These are phyloP conservation scores for Poliocrania exsul DNA, from an alignment of 2,797 vertebrate species.

Conservation along the genomic window DNA sequence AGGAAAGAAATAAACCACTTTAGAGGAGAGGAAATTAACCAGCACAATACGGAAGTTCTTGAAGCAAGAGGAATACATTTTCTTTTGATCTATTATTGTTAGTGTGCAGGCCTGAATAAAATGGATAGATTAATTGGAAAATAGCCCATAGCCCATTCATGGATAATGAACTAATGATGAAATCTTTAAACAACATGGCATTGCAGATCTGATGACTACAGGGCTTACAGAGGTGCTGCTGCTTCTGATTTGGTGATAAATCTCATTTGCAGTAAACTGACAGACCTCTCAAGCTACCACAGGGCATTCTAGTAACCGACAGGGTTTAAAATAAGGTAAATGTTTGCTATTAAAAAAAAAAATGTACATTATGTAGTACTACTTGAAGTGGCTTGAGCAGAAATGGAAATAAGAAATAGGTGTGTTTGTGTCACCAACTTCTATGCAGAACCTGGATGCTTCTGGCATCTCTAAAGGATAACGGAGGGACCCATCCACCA, in stretches of 20 bases:
- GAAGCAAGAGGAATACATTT: neutral
- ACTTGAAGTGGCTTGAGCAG: slow-evolving; percentile 24
- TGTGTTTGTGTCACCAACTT: neutral
- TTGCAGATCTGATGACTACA: neutral
- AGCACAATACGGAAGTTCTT: neutral
- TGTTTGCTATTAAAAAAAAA: neutral
- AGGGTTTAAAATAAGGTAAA: slow-evolving; percentile 28
- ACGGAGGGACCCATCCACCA: neutral
- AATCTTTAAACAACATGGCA: neutral
- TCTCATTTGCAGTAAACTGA: slow-evolving; percentile 9
- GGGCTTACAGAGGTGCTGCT: neutral
- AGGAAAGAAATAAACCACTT: neutral
- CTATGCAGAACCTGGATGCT: neutral
- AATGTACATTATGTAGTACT: neutral
- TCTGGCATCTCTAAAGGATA: neutral
- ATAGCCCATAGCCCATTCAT: neutral
- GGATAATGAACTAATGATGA: neutral
- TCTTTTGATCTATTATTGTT: slow-evolving; percentile 39
- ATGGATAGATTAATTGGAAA: slow-evolving; percentile 31
- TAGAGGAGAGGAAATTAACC: neutral
- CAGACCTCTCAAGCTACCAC: neutral
- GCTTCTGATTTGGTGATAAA: slow-evolving; percentile 1
- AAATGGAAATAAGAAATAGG: neutral
- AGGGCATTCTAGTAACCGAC: neutral
- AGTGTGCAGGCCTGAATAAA: neutral